Conservation (phyloP, 2,888 invertebrate species). For the Andrena camellia region DNA sequence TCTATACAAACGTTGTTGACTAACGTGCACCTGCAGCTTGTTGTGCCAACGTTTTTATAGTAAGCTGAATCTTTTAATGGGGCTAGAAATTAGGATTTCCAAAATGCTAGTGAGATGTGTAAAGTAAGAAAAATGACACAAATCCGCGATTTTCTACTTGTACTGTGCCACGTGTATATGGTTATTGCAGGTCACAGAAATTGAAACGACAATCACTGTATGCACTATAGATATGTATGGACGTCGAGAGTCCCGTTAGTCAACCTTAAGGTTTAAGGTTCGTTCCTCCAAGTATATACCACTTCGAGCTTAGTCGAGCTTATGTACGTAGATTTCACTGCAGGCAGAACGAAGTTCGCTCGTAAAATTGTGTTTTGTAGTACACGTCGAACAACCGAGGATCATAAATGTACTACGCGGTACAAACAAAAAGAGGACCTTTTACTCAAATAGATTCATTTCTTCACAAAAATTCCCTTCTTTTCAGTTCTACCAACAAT, state of each 20-base stretch:
- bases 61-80: neutral
- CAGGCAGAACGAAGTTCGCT: neutral
- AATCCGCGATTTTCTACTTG: neutral
- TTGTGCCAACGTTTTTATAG: neutral
- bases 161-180: neutral
- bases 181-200: conserved; percentile 47
- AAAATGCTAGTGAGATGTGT: neutral
- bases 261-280: conserved; percentile 81
- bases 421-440: neutral
- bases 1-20: neutral
- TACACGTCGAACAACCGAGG: neutral
- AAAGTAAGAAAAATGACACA: neutral
- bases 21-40: neutral
- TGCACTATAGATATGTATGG: conserved; percentile 65
- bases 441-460: no score
- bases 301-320: conserved; percentile 34
- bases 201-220: conserved; percentile 63
- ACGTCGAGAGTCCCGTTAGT: conserved; percentile 77
- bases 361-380: neutral
- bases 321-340: neutral
- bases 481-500: no score
- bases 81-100: neutral
- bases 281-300: conserved; percentile 56
- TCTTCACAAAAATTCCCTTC: no score
- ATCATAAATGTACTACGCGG: no score